These are phyloP conservation scores for Artemia sp. DNA, from an alignment of 2,888 invertebrate species.

Conservation along the genomic window DNA sequence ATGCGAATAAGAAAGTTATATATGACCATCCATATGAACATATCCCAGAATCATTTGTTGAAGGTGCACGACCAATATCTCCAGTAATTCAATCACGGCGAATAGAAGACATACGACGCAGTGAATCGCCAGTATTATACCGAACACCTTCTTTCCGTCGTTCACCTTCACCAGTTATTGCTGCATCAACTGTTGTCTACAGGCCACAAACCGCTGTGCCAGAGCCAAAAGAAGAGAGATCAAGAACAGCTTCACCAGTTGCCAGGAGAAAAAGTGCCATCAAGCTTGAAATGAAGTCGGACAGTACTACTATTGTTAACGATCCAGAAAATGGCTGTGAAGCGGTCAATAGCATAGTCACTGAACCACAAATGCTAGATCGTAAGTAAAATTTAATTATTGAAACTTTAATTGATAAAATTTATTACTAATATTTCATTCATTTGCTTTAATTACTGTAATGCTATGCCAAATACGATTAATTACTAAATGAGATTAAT, in stretches of 20 bases:
- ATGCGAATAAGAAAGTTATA: not conserved
- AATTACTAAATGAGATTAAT: too few species aligned
- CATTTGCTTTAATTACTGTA: too few species aligned
- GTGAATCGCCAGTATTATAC: not conserved
- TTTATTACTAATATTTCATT: too few species aligned
- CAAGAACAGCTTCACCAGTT: not conserved
- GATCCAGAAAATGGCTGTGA: not conserved
- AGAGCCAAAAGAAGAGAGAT: not conserved
- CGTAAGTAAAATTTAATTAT: too few species aligned
- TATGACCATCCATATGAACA: not conserved
- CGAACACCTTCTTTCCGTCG: not conserved
- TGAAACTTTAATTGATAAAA: too few species aligned
- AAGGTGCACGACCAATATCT: not conserved
- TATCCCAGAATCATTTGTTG: not conserved
- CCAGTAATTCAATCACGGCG: not conserved
- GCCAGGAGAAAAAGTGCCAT: conserved; percentile 2
- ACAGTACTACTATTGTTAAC: not conserved
- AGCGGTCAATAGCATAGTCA: too few species aligned
- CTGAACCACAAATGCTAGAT: too few species aligned
- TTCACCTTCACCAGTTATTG: not conserved
- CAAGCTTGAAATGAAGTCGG: not conserved
- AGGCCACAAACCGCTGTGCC: conserved; percentile 1
- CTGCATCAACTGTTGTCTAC: not conserved
- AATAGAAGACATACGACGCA: not conserved
- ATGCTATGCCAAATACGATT: too few species aligned